Percentiles rank a stretch among this genome's conserved stretches.
phyloP scores from a whole-genome alignment of 2,888 invertebrate species.

The Drosophila prostipennis region DNA sequence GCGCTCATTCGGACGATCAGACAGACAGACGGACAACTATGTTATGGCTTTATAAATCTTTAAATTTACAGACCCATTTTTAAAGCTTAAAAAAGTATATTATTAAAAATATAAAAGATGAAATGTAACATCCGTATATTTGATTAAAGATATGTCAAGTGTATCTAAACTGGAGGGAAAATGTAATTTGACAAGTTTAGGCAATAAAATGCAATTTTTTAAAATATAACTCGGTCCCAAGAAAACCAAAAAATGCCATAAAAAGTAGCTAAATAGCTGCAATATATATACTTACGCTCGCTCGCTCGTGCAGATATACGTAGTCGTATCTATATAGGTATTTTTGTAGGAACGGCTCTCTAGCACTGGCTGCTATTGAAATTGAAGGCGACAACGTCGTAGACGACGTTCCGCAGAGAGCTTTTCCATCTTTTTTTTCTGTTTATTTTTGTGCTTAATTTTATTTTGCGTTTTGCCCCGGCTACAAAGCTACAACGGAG shows the following conservation, averaged over 20 bases:
- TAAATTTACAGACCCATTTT: too few species aligned
- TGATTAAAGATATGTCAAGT: too few species aligned
- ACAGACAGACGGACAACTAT: too few species aligned
- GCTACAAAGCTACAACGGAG: constrained; percentile 72
- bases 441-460: constrained; percentile 65
- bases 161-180: background rate
- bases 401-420: constrained; percentile 41
- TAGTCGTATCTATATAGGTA: constrained; percentile 22
- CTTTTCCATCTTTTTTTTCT: constrained; percentile 66
- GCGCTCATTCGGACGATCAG: too few species aligned
- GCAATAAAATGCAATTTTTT: constrained; percentile 31
- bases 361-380: constrained; percentile 66
- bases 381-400: constrained; percentile 69
- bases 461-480: constrained; percentile 32
- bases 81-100: too few species aligned
- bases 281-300: constrained; percentile 19
- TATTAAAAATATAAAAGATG: too few species aligned
- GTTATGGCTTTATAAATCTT: too few species aligned
- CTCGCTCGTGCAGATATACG: constrained; percentile 8
- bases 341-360: constrained; percentile 54
- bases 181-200: constrained; percentile 4
- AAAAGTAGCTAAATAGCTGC: constrained; percentile 59
- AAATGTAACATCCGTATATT: background rate
- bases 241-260: constrained; percentile 41
- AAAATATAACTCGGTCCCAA: constrained; percentile 12